A percentile compares a stretch with the other conserved stretches of the same genome.
These are phyloP conservation scores for Ataeniobius toweri DNA, from an alignment of 2,797 vertebrate genomes.

Conservation along the genomic window DNA sequence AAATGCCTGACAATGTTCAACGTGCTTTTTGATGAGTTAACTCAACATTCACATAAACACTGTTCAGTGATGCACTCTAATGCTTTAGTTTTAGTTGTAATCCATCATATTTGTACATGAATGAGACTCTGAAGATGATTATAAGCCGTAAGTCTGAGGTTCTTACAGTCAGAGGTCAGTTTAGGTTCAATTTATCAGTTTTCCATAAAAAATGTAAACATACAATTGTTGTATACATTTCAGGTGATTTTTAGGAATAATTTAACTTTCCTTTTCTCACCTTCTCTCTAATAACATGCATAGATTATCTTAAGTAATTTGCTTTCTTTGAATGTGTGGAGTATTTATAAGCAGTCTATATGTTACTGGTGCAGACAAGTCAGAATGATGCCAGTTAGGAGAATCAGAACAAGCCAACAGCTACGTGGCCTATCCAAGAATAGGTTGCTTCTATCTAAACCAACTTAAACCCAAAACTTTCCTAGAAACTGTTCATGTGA, in stretches of 20 bases:
- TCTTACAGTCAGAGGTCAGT: neutral
- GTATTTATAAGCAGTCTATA: too few relatives aligned
- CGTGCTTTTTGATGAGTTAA: neutral
- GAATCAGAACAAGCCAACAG: too few relatives aligned
- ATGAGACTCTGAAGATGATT: neutral
- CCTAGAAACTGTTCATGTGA: too few relatives aligned
- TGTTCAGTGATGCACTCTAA: neutral
- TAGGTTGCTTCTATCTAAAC: too few relatives aligned
- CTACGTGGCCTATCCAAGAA: too few relatives aligned
- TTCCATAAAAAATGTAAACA: neutral
- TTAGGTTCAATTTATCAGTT: neutral
- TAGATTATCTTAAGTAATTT: too few relatives aligned
- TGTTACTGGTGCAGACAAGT: too few relatives aligned
- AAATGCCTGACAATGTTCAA: neutral
- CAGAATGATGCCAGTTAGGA: too few relatives aligned
- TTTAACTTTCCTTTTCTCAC: too few relatives aligned
- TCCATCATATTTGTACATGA: neutral
- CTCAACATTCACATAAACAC: neutral
- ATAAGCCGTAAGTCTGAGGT: neutral
- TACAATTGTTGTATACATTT: neutral
- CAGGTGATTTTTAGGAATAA: neutral
- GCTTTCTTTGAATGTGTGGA: too few relatives aligned
- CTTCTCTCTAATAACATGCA: too few relatives aligned
- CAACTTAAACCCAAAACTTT: too few relatives aligned
- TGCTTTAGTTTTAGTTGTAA: neutral